Evolutionary conservation across 2,888 invertebrate genomes (phyloP), one percentile per base, ranked within the genome.

Genomic region (Gibbula magus): DNA sequence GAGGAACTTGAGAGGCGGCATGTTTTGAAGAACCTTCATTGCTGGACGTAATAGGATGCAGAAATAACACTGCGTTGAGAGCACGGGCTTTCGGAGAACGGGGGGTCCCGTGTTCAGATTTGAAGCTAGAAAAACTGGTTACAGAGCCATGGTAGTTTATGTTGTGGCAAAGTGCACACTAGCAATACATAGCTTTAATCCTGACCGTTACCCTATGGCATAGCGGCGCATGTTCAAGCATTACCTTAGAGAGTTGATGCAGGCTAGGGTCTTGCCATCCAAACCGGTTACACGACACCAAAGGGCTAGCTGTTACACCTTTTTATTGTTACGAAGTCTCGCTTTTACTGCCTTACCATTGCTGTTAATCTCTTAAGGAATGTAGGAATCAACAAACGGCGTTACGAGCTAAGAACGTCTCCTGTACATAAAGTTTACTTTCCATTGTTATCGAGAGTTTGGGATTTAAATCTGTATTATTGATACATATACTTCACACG

Each of bases 361-460:
- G 61, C 61, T 10, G 61, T 61, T 29, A 61, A 61, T 61, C 61
- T 61, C 61, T 25, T 29, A 25, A 61, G 61, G 61, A 61, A 61
- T 61, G 25, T 61, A 22, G n/a, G 29, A 61, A 61, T 61, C 61
- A 61, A 61, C 61, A 61, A 61, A 61, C 29, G 61, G 29, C 61
- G 61, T 61, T 61, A 61, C 61, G 29, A 29, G 61, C 61, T 25
- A 61, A 29, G 61, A 61, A 61, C 25, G 29, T n/a, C 25, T 29
- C 13, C 29, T 61, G 61, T 61, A 29, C 13, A 61, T 61, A 61
- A 61, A 29, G 29, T 61, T 61, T 61, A 61, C 61, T 16, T 61
- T 29, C 29, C 61, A 61, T 61, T 61, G 61, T 61, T 16, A 61
- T 25, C 61, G 18, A 25, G 16, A 25, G 16, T 25, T 61, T 45